Percentiles rank a stretch among this genome's conserved stretches.
Conservation (phyloP, 2,113 vertebrate species). For the Entelurus aequoreus region DNA sequence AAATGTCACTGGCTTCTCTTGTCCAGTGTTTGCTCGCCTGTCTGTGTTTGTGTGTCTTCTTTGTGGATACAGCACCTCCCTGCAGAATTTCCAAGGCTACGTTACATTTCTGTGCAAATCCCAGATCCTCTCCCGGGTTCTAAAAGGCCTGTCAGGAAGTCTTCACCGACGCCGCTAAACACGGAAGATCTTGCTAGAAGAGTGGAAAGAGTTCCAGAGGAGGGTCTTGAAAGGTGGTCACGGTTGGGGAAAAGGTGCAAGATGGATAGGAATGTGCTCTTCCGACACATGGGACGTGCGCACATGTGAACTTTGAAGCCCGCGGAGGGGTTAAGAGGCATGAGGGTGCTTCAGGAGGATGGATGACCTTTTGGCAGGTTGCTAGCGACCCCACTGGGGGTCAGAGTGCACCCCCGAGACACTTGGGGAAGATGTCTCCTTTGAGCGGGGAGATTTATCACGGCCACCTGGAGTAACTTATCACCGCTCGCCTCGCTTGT, state of each 20-base stretch:
- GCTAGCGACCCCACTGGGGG: constrained; percentile 45
- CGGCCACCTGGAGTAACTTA: constrained; percentile 64
- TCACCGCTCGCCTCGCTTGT: constrained; percentile 30
- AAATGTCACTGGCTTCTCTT: background rate
- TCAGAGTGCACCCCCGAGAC: constrained; percentile 53
- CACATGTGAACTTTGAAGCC: constrained; percentile 63
- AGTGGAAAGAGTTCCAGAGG: constrained; percentile 27
- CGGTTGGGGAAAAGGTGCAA: background rate
- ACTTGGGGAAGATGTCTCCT: constrained; percentile 52
- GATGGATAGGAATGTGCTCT: constrained; percentile 34
- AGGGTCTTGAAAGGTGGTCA: too few species aligned
- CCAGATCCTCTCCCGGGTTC: background rate
- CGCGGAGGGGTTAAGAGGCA: constrained; percentile 49
- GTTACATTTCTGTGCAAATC: constrained; percentile 29
- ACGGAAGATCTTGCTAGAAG: constrained; percentile 41
- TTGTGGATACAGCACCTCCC: constrained; percentile 49
- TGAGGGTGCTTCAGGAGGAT: constrained; percentile 49
- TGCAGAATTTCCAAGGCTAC: constrained; percentile 37
- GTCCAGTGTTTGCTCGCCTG: background rate
- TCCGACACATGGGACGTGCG: constrained; percentile 12
- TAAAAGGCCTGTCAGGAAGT: background rate
- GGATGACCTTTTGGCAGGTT: constrained; percentile 49
- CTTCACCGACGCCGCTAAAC: constrained; percentile 29
- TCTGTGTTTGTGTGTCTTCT: constrained; percentile 25
- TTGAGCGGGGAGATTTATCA: constrained; percentile 62